Conservation (phyloP, 2,888 invertebrate genomes). For the Lasioglossum calceatum region DNA sequence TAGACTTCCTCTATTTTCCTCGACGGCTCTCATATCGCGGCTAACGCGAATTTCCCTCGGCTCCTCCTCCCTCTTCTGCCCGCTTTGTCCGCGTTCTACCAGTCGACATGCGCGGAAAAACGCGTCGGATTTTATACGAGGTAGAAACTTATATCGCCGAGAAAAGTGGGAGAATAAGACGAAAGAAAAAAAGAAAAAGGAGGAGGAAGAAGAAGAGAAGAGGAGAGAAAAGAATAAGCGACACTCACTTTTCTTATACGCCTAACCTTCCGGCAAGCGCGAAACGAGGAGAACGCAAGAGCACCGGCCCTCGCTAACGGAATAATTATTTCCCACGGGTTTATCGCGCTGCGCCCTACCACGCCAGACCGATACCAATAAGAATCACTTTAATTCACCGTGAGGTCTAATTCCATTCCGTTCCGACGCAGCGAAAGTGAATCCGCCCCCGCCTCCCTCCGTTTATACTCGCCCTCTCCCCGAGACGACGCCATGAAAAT, state of each 20-base stretch:
- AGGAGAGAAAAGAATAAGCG: neutral
- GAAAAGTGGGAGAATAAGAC: no score
- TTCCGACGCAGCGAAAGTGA: constrained; percentile 26
- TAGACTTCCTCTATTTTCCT: constrained; percentile 42
- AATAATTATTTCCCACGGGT: neutral
- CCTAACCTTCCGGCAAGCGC: neutral
- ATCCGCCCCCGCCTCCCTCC: constrained; percentile 1
- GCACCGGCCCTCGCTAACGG: neutral
- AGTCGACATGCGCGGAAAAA: constrained; percentile 18
- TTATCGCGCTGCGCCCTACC: neutral
- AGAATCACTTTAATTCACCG: constrained; percentile 30
- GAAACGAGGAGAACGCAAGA: neutral
- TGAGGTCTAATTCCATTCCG: constrained; percentile 17
- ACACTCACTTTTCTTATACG: neutral
- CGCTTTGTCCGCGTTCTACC: constrained; percentile 31
- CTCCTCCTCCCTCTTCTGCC: constrained; percentile 20
- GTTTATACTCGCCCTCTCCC: neutral
- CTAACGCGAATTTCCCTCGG: constrained; percentile 39
- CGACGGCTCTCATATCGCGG: constrained; percentile 15
- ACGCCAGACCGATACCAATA: neutral
- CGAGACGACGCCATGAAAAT: constrained; percentile 35
- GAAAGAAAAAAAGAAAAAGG: neutral
- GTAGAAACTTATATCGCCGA: neutral
- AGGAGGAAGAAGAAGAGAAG: neutral
- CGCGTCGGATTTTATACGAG: constrained; percentile 18